Conservation (phyloP, 2,888 invertebrate species). For the Thyatira batis region DNA sequence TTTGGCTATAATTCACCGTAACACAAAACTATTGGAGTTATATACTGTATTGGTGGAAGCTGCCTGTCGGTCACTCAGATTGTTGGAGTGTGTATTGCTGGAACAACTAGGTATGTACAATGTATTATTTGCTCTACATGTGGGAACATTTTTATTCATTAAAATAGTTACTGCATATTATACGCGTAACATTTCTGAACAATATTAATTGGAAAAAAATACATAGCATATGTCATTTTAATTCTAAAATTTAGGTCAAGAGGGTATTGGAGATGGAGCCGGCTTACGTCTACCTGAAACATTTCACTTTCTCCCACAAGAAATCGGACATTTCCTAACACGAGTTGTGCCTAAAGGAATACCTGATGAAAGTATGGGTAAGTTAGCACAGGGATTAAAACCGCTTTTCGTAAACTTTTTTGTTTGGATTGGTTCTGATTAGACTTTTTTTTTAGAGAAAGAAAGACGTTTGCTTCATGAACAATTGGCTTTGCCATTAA, state of each 20-base stretch:
- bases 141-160: too few species aligned
- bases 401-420: background rate
- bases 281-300: constrained; percentile 84
- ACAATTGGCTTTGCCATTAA: constrained; percentile 85
- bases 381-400: constrained; percentile 39
- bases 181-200: background rate
- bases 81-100: constrained; percentile 84
- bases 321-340: constrained; percentile 89
- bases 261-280: constrained; percentile 76
- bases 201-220: background rate
- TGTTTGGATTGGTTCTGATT: background rate
- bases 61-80: constrained; percentile 85
- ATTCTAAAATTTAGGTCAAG: constrained; percentile 55
- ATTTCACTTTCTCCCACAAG: constrained; percentile 88
- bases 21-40: constrained; percentile 84
- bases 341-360: constrained; percentile 86
- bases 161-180: background rate
- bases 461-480: constrained; percentile 87
- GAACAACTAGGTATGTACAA: constrained; percentile 76
- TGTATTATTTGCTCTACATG: background rate
- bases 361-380: constrained; percentile 86
- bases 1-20: constrained; percentile 86
- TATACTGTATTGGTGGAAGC: constrained; percentile 90
- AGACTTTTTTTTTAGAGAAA: constrained; percentile 69
- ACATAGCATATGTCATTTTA: background rate